These are phyloP conservation scores for Anguilla rostrata DNA, from an alignment of 2,113 vertebrate species.

Conservation along the genomic window DNA sequence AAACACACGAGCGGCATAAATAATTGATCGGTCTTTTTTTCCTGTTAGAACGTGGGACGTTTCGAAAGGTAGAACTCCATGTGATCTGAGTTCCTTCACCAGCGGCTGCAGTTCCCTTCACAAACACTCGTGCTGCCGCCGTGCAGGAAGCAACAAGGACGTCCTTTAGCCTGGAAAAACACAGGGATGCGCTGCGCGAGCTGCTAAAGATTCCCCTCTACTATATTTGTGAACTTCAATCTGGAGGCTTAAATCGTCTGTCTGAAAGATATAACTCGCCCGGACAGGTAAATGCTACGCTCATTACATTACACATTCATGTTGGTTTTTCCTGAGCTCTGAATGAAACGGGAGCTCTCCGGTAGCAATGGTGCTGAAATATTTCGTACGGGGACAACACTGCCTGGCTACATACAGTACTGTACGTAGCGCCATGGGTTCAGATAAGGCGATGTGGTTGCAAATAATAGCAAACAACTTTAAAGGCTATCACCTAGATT, in stretches of 20 bases:
- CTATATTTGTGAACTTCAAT: conserved; percentile 53
- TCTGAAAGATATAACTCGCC: conserved; percentile 47
- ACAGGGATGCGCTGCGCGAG: conserved; percentile 63
- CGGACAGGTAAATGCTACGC: conserved; percentile 61
- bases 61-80: conserved; percentile 54
- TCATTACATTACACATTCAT: not conserved
- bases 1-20: conserved; percentile 49
- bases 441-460: conserved; percentile 8
- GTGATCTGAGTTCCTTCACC: conserved; percentile 54
- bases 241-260: conserved; percentile 36
- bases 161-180: conserved; percentile 59
- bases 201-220: conserved; percentile 50
- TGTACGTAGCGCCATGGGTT: not conserved
- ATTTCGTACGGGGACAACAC: conserved; percentile 39
- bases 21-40: conserved; percentile 56
- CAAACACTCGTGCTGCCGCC: conserved; percentile 43
- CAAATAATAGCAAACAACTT: not conserved
- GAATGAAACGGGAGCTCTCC: conserved; percentile 59
- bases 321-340: conserved; percentile 25
- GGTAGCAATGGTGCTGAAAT: conserved; percentile 62
- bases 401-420: not conserved
- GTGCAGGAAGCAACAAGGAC: conserved; percentile 65
- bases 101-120: conserved; percentile 53
- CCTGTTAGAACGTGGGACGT: conserved; percentile 55
- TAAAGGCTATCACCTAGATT: not conserved